Percentiles rank a stretch among this genome's conserved stretches.
These are phyloP conservation scores for Butorides virescens DNA, from an alignment of 2,113 vertebrate species.

Conservation along the genomic window DNA sequence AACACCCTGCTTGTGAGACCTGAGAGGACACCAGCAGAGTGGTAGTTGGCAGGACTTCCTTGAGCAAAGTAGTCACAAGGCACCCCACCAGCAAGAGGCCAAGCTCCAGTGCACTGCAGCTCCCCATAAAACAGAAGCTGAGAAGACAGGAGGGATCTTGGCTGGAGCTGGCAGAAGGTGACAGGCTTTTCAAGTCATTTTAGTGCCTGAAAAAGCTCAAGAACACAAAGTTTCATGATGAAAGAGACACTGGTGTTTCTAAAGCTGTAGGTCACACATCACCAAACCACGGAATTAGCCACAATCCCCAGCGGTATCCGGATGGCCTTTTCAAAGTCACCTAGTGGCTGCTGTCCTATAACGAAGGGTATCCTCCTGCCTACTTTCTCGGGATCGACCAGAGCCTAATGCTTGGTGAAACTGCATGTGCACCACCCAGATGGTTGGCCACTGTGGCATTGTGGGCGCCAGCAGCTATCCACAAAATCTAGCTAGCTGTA, in stretches of 20 bases:
- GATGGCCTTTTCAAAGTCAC: background rate
- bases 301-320: too few species aligned
- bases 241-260: background rate
- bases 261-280: background rate
- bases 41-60: background rate
- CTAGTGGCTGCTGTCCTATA: background rate
- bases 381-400: background rate
- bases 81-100: background rate
- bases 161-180: background rate
- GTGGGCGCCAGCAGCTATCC: background rate
- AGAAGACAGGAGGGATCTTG: background rate
- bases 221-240: background rate
- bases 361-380: background rate
- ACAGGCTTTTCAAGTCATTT: background rate
- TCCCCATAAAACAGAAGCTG: background rate
- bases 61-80: background rate
- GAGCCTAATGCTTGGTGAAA: background rate
- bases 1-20: background rate
- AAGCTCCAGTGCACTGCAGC: background rate
- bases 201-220: background rate
- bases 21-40: background rate
- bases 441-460: background rate
- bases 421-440: background rate
- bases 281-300: background rate
- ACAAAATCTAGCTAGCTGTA: background rate